Evolutionary conservation across 1,140 invertebrate species (phyloP), one percentile per base, ranked within the genome.

Genomic region (Aporrectodea caliginosa): DNA sequence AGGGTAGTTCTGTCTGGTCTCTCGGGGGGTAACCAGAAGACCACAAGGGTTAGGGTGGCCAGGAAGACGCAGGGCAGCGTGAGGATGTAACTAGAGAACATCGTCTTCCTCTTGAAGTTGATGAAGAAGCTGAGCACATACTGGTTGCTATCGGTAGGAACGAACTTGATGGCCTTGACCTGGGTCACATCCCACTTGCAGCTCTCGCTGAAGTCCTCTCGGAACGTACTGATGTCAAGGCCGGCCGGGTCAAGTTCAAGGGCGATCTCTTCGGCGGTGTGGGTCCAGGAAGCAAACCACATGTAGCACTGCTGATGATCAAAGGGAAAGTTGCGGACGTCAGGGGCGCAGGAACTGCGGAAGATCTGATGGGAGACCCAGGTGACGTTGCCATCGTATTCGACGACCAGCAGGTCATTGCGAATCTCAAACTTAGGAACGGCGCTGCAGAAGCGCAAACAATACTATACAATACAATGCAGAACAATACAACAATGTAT

Each of bases 251-350:
- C 70, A 27, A 76, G 30, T 22, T 16, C 33, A 27, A 75, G 35
- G n/a, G 68, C 75, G 35, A 81, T 69, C 75, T 78, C 76, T 70
- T 94, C 95, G 31, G 94, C 94, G 85, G 98, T 96, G 88, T 97
- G 98, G 0, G 96, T 97, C 96, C 96, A 98, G 0, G 94, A 97
- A 1, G 96, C 95, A 92, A 96, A 98, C 88, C 88, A 84, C 84
- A 90, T 85, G 31, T 84, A 83, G 79, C 89, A 90, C 80, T 87
- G 88, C 82, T 90, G 89, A 68, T 85, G 83, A 75, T 90, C 90
- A 80, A 90, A 90, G 14, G 90, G 90, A 81, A 90, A 90, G 82
- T 89, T 89, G 72, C 85, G 84, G 16, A 90, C 90, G 82, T 90
- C 87, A n/a, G 90, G 86, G 14, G 88, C 87, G 82, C 90, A 90